These are phyloP conservation scores for Cyprinodon diabolis DNA, from an alignment of 2,797 vertebrate species.

Conservation along the genomic window DNA sequence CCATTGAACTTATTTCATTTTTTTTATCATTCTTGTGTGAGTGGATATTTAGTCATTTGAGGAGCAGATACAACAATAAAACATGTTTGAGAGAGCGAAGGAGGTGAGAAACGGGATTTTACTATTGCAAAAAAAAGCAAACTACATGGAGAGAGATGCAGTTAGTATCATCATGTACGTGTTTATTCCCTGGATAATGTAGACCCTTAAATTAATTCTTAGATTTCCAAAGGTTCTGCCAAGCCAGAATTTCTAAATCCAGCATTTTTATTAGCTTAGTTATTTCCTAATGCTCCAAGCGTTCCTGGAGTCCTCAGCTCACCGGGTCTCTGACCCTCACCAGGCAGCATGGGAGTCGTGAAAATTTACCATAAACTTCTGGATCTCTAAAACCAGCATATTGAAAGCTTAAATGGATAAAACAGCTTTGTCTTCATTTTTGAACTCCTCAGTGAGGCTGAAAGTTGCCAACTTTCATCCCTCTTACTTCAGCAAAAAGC, in stretches of 20 bases:
- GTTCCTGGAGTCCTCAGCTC: too few species aligned
- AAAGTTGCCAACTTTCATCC: too few species aligned
- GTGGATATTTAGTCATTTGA: too few species aligned
- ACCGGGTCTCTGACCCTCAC: too few species aligned
- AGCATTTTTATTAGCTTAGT: too few species aligned
- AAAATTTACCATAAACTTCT: too few species aligned
- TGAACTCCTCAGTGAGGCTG: background rate
- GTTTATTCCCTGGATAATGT: background rate
- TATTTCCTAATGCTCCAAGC: too few species aligned
- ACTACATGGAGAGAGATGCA: background rate
- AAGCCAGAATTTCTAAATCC: background rate
- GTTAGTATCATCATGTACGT: background rate
- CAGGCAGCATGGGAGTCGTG: too few species aligned
- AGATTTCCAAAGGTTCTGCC: background rate
- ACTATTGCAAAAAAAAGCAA: background rate
- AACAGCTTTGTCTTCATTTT: background rate
- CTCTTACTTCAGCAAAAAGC: too few species aligned
- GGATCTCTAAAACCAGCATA: background rate
- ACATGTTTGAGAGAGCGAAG: background rate
- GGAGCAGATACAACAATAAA: background rate
- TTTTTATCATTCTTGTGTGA: too few species aligned
- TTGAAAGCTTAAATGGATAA: background rate
- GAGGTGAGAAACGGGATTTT: background rate
- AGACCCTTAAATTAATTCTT: background rate
- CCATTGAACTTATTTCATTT: background rate